A percentile compares a stretch with the other conserved stretches of the same genome.
Conservation (phyloP, 2,797 vertebrate species). For the Neosilurus hyrtlii region DNA sequence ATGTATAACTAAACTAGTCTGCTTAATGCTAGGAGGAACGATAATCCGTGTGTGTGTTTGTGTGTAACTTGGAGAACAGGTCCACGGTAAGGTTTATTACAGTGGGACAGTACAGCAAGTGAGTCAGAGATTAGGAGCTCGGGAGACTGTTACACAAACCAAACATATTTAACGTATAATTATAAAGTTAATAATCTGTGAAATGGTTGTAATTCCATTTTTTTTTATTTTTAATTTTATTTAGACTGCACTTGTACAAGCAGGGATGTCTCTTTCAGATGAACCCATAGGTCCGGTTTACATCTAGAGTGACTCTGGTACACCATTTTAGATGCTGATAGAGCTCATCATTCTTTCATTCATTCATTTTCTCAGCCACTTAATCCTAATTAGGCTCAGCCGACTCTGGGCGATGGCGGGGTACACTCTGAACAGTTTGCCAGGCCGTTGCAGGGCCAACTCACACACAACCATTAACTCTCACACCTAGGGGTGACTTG, state of each 20-base stretch:
- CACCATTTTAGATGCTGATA: not conserved
- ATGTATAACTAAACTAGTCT: not conserved
- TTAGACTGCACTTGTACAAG: too few relatives aligned
- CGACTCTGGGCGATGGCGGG: too few relatives aligned
- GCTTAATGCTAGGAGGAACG: slow-evolving; percentile 4
- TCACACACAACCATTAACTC: too few relatives aligned
- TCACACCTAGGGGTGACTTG: too few relatives aligned
- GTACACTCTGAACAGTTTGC: too few relatives aligned
- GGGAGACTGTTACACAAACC: not conserved
- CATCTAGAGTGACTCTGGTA: not conserved
- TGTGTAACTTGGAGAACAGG: not conserved
- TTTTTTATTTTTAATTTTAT: too few relatives aligned
- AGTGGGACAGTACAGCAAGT: not conserved
- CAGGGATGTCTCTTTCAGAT: not conserved
- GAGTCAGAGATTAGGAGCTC: not conserved
- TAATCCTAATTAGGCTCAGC: too few relatives aligned
- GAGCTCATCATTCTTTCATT: too few relatives aligned
- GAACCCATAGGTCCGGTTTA: not conserved
- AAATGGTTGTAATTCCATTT: not conserved
- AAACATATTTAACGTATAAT: not conserved
- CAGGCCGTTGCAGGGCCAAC: too few relatives aligned
- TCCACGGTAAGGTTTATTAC: not conserved
- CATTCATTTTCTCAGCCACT: too few relatives aligned
- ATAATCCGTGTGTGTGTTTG: not conserved
- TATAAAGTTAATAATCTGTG: not conserved